Conservation (phyloP, 1,140 invertebrate species). For the Apis florea region DNA sequence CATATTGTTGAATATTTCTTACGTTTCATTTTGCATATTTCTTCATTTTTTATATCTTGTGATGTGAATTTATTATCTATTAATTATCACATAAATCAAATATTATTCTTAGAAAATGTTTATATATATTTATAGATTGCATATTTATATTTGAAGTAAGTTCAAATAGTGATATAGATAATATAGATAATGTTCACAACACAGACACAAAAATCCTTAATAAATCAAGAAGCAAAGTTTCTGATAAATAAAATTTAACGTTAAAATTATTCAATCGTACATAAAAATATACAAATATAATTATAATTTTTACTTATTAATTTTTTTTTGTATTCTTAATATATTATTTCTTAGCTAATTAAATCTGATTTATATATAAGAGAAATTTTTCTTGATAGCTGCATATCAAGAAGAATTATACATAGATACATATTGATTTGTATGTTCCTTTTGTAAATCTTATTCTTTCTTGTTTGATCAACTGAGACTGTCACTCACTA, state of each 20-base stretch:
- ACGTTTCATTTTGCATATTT: neutral
- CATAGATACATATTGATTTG: neutral
- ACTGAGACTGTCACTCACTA: slow-evolving; percentile 32
- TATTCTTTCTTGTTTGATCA: neutral
- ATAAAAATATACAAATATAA: neutral
- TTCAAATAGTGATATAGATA: too few species aligned
- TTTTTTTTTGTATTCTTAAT: too few species aligned
- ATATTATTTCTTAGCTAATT: neutral
- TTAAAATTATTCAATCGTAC: too few species aligned
- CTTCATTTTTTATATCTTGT: too few species aligned
- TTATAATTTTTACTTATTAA: neutral
- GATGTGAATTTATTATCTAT: too few species aligned
- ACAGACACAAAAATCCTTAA: neutral
- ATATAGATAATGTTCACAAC: too few species aligned
- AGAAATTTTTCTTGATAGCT: neutral
- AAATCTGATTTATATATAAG: too few species aligned
- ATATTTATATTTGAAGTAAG: too few species aligned
- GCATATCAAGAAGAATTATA: too few species aligned
- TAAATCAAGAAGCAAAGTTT: neutral
- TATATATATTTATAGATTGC: too few species aligned
- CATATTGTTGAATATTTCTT: neutral
- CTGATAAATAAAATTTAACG: neutral
- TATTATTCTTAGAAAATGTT: too few species aligned
- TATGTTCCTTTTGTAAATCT: neutral
- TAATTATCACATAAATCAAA: too few species aligned